Conservation (phyloP, 2,797 vertebrate genomes). For the Crax fasciolata region DNA sequence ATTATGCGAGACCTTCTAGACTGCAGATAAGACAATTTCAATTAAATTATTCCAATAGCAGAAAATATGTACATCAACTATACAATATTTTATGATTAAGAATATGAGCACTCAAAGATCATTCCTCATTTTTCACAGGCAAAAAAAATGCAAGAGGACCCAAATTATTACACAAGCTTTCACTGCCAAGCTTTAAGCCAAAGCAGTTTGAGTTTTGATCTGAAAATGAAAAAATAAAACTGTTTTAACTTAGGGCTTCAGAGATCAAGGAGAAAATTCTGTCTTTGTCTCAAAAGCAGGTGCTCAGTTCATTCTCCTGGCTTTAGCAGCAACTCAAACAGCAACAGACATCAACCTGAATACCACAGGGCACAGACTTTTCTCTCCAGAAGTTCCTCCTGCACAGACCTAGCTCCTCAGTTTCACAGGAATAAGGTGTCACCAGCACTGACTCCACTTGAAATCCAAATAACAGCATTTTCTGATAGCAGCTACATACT, state of each 20-base stretch:
- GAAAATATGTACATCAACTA: neutral
- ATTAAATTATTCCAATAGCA: neutral
- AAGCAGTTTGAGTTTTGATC: neutral
- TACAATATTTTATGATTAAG: neutral
- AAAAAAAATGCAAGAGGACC: neutral
- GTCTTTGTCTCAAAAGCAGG: neutral
- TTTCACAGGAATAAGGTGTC: neutral
- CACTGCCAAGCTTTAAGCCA: neutral
- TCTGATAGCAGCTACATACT: neutral
- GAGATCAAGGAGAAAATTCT: neutral
- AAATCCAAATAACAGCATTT: neutral
- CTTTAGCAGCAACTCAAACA: neutral
- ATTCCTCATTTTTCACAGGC: neutral
- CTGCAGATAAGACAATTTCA: conserved; percentile 38
- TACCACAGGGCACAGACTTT: neutral
- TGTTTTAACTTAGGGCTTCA: neutral
- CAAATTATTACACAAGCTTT: neutral
- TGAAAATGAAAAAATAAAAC: neutral
- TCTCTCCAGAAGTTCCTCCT: neutral
- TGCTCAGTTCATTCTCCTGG: neutral
- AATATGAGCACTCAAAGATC: neutral
- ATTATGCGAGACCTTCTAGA: conserved; percentile 60
- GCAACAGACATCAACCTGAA: neutral
- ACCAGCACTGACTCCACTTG: neutral
- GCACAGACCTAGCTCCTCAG: neutral